Conservation (phyloP, 1,140 invertebrate genomes). For the Cydia pomonella region DNA sequence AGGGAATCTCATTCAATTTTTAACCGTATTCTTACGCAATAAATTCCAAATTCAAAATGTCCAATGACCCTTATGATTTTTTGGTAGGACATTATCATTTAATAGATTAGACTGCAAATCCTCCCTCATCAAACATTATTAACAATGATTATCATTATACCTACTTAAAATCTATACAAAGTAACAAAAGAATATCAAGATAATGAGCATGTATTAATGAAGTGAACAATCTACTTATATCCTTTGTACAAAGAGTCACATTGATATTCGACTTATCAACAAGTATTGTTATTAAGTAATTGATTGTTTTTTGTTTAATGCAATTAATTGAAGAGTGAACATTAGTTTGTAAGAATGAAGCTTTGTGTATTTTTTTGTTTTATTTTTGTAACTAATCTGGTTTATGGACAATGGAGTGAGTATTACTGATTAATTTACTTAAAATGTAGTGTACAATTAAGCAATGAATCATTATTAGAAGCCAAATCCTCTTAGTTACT, state of each 20-base stretch:
- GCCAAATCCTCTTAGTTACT: too few relatives aligned
- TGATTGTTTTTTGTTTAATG: background rate
- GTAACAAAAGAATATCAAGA: background rate
- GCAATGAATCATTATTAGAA: too few relatives aligned
- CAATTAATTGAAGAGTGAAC: background rate
- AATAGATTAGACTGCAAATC: background rate
- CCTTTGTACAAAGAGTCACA: too few relatives aligned
- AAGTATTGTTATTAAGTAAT: background rate
- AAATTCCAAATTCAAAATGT: background rate
- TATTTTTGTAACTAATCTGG: background rate
- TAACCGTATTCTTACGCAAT: too few relatives aligned
- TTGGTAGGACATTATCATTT: background rate
- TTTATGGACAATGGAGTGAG: conserved; percentile 14
- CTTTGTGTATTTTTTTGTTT: background rate
- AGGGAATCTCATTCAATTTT: too few relatives aligned
- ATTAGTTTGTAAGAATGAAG: background rate
- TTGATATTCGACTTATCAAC: too few relatives aligned
- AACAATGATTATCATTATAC: background rate
- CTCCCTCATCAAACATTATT: background rate
- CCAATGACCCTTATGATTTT: background rate
- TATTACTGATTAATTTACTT: background rate
- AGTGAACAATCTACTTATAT: background rate
- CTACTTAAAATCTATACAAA: background rate
- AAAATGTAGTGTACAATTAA: too few relatives aligned
- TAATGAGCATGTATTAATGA: background rate